Evolutionary conservation across 2,888 invertebrate species (phyloP), one percentile per base, ranked within the genome.

Genomic region (Pyrochroa serraticornis): DNA sequence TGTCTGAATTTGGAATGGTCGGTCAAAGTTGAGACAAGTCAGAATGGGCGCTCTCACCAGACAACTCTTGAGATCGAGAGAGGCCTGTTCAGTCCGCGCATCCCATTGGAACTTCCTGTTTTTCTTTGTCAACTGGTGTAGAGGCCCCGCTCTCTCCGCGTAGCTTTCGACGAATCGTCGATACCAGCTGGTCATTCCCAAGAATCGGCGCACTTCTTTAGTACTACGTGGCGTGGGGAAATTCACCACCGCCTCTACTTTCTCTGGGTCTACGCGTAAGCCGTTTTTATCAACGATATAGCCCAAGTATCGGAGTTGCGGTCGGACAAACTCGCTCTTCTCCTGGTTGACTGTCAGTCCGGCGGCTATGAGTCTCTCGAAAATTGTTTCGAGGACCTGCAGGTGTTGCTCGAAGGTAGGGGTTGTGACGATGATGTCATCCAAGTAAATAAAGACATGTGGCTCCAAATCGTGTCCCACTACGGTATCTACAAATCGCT

Each of bases 1-100:
- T 30, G 63, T 67, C 44, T 67, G 65, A 6, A 68, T 48, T 6
- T 44, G 30, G 41, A 68, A 70, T 1, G 60, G 58, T 39, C 30
- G 12, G 2, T 22, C 13, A 38, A 63, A 66, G 36, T 63, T 59
- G 1, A 65, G 66, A 38, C 64, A 64, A 0, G 55, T 36, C n/a
- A 69, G 48, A 5, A 63, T 36, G 6, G 57, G 62, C 1, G 54
- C 47, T 12, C 36, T 14, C 3, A 56, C 51, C 9, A 57, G 22
- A 5, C 12, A 3, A 1, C 5, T 2, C 45, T 62, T 62, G 1
- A 64, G 9, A 2, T 41, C 10, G 12, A 30, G 10, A 7, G 47
- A 48, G 1, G 54, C 34, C 3, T 12, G 7, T 9, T 42, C 34
- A 6, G 39, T 34, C 34, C 39, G 34, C 10, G 33, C 7, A 3